Base-by-base conservation (phyloP, 1,140 invertebrate genomes). In the Odontomachus brunneus region DNA sequence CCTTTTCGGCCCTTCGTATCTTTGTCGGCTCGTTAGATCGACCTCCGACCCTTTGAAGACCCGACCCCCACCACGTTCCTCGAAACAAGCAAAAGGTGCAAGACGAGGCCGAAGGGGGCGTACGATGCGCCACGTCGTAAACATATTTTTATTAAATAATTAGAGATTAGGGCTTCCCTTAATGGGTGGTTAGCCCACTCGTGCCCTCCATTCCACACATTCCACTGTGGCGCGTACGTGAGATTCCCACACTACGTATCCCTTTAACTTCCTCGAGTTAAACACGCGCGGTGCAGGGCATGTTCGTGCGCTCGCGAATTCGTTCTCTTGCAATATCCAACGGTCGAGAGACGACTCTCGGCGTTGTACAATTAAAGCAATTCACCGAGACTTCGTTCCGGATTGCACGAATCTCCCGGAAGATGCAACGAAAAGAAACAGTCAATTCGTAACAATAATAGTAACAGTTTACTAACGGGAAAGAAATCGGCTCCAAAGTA, bases 61-160 rank as follows among this genome's bases (percentile, higher is more conserved):
- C 84, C 63, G 85, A 83, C 72, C 83, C 48, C 71, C 51, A 38
- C 62, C 14, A 48, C 22, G 51, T 75, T 65, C 66, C 55, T 63
- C 26, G 83, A 59, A 84, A 82, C 83, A 76, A 57, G 57, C 59
- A 84, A 87, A 86, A 90, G 55, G 83, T 86, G 72, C 44, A 87
- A 88, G 69, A 81, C 53, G 57, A 74, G 33, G 49, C 67, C 65
- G 55, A 67, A 91, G 90, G 90, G 87, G 91, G 91, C 93, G 92
- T 93, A 91, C 90, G 85, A 88, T 92, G 91, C 91, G 92, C 92
- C 92, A 93, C 92, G 91, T 94, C 92, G 92, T 94, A 93, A 94
- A 94, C 93, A 92, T 94, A 93, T 93, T 94, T 94, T 94, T 94
- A 94, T 94, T 94, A 94, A 94, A 94, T 94, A 94, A 94, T 94